Percentiles rank a stretch among this genome's conserved stretches.
Evolutionary conservation across 2,888 invertebrate genomes (phyloP).

Genomic region (Lycophotia porphyrea): DNA sequence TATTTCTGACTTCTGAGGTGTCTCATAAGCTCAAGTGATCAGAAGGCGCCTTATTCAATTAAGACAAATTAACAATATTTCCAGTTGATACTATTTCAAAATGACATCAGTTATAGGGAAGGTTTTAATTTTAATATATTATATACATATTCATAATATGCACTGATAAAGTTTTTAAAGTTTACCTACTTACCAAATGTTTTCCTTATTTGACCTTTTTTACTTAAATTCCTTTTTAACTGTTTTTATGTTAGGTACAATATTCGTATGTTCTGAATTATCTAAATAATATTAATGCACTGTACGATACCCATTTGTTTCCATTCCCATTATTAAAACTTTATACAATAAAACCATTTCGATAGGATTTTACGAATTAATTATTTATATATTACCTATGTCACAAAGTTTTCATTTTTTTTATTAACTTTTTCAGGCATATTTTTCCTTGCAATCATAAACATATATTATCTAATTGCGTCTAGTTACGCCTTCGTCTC

Average conservation of each 20-base stretch:
- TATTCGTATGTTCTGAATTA: not conserved
- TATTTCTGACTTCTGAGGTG: constrained; percentile 14
- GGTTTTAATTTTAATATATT: not conserved
- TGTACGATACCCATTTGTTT: not conserved
- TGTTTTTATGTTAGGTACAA: not conserved
- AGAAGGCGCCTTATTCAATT: not conserved
- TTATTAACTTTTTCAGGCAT: not conserved
- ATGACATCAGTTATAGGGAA: not conserved
- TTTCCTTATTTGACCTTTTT: not conserved
- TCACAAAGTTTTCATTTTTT: not conserved
- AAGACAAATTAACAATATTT: not conserved
- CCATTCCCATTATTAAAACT: not conserved
- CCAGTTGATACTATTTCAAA: not conserved
- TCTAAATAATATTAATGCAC: not conserved
- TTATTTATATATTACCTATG: not conserved
- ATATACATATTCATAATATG: too few species aligned
- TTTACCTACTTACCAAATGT: not conserved
- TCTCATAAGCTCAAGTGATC: not conserved
- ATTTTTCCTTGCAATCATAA: not conserved
- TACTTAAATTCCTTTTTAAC: not conserved
- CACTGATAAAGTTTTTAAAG: not conserved
- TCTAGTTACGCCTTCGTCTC: not conserved
- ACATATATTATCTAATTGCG: not conserved
- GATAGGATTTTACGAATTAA: not conserved
- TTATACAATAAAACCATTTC: not conserved